Evolutionary conservation across 2,797 vertebrate genomes (phyloP).

Genomic region (Rhabdomys pumilio): DNA sequence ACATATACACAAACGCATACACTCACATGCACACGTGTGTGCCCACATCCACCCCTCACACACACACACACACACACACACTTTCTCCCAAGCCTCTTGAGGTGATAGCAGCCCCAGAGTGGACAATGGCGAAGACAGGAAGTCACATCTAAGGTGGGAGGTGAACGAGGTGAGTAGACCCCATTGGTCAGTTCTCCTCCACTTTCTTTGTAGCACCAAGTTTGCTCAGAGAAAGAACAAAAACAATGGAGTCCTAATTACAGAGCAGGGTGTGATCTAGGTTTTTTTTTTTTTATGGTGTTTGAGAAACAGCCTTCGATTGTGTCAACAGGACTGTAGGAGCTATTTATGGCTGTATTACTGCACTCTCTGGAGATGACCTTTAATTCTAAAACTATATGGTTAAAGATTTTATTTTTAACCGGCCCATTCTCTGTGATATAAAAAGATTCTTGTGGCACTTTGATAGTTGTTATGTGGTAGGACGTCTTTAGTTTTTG

Average conservation of each 20-base stretch:
- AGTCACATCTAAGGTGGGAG: background rate
- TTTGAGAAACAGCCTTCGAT: background rate
- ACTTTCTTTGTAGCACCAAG: background rate
- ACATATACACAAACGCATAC: too few species aligned
- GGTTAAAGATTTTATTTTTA: constrained; percentile 27
- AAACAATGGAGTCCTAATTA: background rate
- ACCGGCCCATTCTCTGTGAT: background rate
- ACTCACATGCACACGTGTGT: too few species aligned
- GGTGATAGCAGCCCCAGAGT: background rate
- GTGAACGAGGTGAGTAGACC: fast-evolving
- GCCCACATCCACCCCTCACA: too few species aligned
- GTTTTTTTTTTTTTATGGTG: background rate
- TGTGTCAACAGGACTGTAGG: background rate
- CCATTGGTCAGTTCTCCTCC: background rate
- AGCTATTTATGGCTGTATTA: constrained; percentile 65
- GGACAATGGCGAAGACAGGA: background rate
- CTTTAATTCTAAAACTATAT: constrained; percentile 52
- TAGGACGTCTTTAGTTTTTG: constrained; percentile 51
- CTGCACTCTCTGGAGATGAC: constrained; percentile 31
- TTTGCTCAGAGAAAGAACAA: background rate
- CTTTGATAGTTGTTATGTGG: constrained; percentile 55
- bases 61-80: background rate
- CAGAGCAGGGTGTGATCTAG: background rate
- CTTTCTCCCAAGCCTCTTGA: background rate
- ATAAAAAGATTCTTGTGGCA: constrained; percentile 65